Evolutionary conservation across 1,140 invertebrate species (phyloP), one percentile per base, ranked within the genome.

Genomic region (Ditylenchus dipsaci): DNA sequence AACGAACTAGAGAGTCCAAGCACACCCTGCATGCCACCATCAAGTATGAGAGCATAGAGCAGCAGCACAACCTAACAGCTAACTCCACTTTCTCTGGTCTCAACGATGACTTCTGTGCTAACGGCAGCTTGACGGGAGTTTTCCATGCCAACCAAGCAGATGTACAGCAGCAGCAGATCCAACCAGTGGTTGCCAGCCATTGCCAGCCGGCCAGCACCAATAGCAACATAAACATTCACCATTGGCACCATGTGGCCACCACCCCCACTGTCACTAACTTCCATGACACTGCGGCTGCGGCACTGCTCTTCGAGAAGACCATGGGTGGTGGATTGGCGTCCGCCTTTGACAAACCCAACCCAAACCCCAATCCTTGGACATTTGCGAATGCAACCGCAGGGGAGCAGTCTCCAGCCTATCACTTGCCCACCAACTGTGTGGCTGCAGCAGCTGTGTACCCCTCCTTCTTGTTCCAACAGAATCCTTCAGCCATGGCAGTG

Each of bases 211-310:
- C n/a, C n/a, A n/a, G n/a, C n/a, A 61, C n/a, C 9, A 56, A 23
- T 13, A 61, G 26, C 59, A 61, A 61, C 21, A 61, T 61, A 3
- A 61, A 61, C 29, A 61, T 61, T n/a, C 59, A 61, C 38, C 59
- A 61, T 30, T 61, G 59, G 59, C 59, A 61, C 38, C 59, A 61
- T 43, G 59, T 61, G 49, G 49, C 49, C 3, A 17, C 49, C 15
- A 19, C 49, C n/a, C n/a, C 23, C n/a, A 19, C 49, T 7, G n/a
- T 53, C 3, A 3, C 49, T 8, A 26, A 19, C n/a, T 53, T 53
- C 49, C 49, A 53, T 26, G 33, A 38, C 33, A 38, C 33, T 15
- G 33, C 49, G 15, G 49, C n/a, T 26, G n/a, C 49, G n/a, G 49
- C 49, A 5, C 23, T 53, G 3, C 23, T 53, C n/a, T 53, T 53